Conservation (phyloP, 2,113 vertebrate genomes). For the Eira barbara region DNA sequence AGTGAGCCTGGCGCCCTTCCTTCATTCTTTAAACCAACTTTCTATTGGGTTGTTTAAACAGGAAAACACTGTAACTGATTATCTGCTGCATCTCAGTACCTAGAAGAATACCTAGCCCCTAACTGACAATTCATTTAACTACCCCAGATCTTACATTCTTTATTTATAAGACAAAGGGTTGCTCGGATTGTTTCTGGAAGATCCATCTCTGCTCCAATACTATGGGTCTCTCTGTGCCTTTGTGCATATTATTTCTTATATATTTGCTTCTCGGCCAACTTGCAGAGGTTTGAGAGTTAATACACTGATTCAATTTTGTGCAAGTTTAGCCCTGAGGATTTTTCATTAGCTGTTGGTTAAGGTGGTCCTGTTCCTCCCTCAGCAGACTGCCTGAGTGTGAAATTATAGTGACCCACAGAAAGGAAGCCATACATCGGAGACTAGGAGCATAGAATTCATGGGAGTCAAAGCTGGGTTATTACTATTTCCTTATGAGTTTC, state of each 20-base stretch:
- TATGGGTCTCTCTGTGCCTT: not conserved
- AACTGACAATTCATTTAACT: not conserved
- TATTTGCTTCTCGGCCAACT: not conserved
- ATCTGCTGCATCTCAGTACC: not conserved
- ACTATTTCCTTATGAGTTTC: not conserved
- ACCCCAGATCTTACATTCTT: not conserved
- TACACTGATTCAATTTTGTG: not conserved
- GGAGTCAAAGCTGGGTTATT: not conserved
- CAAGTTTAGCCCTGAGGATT: not conserved
- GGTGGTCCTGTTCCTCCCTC: not conserved
- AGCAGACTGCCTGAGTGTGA: not conserved
- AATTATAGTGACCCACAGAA: not conserved
- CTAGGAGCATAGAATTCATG: not conserved
- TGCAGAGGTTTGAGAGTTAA: not conserved
- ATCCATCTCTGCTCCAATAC: not conserved
- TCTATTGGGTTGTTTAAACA: not conserved
- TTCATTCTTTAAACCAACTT: not conserved
- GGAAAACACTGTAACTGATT: not conserved
- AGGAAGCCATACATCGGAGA: not conserved
- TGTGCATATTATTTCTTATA: not conserved
- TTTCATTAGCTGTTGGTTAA: slow-evolving; percentile 11
- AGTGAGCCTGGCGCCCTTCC: not conserved
- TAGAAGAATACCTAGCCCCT: not conserved
- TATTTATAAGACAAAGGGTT: not conserved
- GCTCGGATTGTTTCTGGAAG: not conserved